Evolutionary conservation across 1,140 invertebrate genomes (phyloP), one percentile per base, ranked within the genome.

Genomic region (Drosophila sp.): DNA sequence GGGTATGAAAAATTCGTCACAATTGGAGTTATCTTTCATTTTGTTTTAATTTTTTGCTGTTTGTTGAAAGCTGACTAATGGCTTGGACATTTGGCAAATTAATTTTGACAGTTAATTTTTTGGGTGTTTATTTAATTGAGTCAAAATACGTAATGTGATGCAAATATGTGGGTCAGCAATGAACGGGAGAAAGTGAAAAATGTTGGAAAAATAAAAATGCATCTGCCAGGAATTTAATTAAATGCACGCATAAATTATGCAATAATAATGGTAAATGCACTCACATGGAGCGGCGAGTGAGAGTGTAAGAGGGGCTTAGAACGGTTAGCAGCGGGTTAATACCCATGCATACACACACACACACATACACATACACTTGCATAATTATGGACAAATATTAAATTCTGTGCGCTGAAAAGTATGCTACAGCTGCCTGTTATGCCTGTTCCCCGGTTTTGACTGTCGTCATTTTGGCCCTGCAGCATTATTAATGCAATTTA

Each of bases 341-440:
- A 50, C 50, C 23, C 57, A 56, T 44, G 8, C 41, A 44, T 57
- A 44, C n/a, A 54, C 17, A 29, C 30, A 40, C 40, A 27, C 30
- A 65, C 30, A 25, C 58, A 60, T 38, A 54, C n/a, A 47, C 6
- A 50, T 30, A 32, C 60, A 80, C 55, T 72, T 68, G 71, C 79
- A 86, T 87, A 86, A 86, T 86, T 86, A 83, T 81, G 69, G 66
- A 69, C 82, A 86, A 86, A 87, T 86, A 87, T 87, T 86, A 76
- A 87, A 79, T 87, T 76, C 71, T 30, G 63, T 56, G 56, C 74
- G 44, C 76, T 79, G 44, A 82, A 85, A 86, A 86, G 79, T 82
- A 76, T 72, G 79, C 76, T 58, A 71, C 65, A 70, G 58, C 30
- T 58, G 30, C 25, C 65, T 69, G 35, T 50, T 35, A 40, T 40